Base-by-base conservation (phyloP, 2,888 invertebrate species). In the Gisinianus flammeolus region DNA sequence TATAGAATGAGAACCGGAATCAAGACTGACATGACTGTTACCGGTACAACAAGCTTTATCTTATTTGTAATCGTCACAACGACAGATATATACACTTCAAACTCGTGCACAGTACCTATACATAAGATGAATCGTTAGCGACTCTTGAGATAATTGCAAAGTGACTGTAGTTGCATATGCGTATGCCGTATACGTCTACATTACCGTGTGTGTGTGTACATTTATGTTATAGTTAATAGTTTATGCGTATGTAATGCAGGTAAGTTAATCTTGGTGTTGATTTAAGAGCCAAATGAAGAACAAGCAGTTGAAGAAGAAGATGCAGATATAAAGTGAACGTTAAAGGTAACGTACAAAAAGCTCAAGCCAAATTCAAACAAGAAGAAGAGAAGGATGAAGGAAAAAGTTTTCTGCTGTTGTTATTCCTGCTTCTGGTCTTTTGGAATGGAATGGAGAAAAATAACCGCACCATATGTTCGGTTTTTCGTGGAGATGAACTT, bases 381-480 rank as follows among this genome's bases (percentile, higher is more conserved):
- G 56, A n/a, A 28, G 70, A 52, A 70, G 70, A 44, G 30, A 35
- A 73, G 30, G 64, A 54, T 30, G 35, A 67, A 44, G 67, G 56
- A 67, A 67, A 64, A 56, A 73, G 44, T 58, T 24, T 35, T 52
- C 69, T 31, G 16, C 62, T 62, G 62, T 62, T 62, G 62, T 62
- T 24, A 8, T 12, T 62, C 26, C 26, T 69, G 24, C 69, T 58
- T 24, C 58, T 58, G 44, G 44, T 44, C 44, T 44, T 44, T 44
- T 66, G 66, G 70, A 70, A 30, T 44, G 44, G 69, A n/a, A 44
- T 67, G 33, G 44, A 35, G 44, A 74, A 74, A 67, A 74, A 74
- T 67, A 74, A 74, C 74, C 74, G 74, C 74, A 74, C 74, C 74
- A 74, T 74, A 74, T 74, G 74, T 67, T 74, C 74, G 66, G 74